Conservation (phyloP, 2,888 invertebrate genomes). For the Melieria picta region DNA sequence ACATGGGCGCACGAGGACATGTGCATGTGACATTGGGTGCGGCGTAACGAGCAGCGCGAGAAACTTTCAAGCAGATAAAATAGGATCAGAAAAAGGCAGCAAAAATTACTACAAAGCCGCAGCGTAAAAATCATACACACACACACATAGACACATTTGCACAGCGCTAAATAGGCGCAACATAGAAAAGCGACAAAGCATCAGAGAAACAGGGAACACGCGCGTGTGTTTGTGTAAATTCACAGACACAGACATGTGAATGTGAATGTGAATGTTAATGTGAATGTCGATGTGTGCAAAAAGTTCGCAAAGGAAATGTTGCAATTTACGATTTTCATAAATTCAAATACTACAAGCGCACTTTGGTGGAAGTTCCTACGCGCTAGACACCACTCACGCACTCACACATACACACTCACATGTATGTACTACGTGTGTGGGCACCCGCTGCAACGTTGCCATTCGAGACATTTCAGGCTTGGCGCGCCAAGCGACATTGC, state of each 20-base stretch:
- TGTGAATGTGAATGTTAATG: too few relatives aligned
- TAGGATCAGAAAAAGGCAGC: slow-evolving; percentile 2
- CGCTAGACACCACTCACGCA: not conserved
- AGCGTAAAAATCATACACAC: too few relatives aligned
- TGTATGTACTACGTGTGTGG: not conserved
- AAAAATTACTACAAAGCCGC: slow-evolving; percentile 2
- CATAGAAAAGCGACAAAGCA: not conserved
- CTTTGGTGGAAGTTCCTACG: too few relatives aligned
- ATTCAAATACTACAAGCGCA: not conserved
- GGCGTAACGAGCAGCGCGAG: not conserved
- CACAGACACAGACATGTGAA: too few relatives aligned
- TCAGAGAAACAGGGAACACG: not conserved
- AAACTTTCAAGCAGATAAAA: not conserved
- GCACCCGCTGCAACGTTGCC: too few relatives aligned
- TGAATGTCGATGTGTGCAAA: not conserved
- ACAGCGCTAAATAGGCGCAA: too few relatives aligned
- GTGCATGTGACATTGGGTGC: slow-evolving; percentile 6
- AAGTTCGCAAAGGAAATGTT: slow-evolving; percentile 8
- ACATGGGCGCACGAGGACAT: slow-evolving; percentile 20
- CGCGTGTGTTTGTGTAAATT: too few relatives aligned
- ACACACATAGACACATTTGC: too few relatives aligned
- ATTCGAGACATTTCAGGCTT: too few relatives aligned
- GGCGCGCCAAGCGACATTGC: too few relatives aligned
- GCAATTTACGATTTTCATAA: slow-evolving; percentile 2
- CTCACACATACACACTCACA: not conserved